phyloP scores from a whole-genome alignment of 2,797 vertebrate species.

The Dryobates pubescens region DNA sequence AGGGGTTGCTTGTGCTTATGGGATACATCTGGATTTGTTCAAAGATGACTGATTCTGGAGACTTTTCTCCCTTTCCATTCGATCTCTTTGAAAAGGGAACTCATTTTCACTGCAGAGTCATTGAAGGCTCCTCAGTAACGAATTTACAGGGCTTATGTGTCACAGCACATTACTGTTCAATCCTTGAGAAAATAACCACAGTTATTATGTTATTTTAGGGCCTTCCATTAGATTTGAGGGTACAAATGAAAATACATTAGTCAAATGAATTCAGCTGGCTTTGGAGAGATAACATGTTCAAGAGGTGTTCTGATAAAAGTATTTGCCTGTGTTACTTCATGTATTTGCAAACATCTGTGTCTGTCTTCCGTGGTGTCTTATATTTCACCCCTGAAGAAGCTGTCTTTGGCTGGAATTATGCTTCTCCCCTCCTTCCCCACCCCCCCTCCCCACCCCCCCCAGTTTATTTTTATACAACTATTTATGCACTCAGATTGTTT shows the following conservation, averaged over 20 bases:
- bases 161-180: neutral
- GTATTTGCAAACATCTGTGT: neutral
- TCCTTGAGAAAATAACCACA: constrained; percentile 1
- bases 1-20: neutral
- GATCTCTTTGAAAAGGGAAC: neutral
- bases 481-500: neutral
- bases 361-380: neutral
- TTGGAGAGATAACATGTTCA: neutral
- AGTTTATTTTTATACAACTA: neutral
- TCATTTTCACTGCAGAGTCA: neutral
- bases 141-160: neutral
- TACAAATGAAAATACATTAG: neutral
- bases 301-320: neutral
- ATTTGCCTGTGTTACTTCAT: neutral
- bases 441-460: too few species aligned
- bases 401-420: neutral
- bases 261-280: neutral
- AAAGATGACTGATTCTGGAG: neutral
- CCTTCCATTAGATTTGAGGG: neutral
- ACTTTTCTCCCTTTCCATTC: neutral
- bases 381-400: neutral
- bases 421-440: too few species aligned
- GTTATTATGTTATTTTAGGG: neutral
- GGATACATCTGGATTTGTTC: neutral
- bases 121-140: neutral